Evolutionary conservation across 1,140 invertebrate species (phyloP).

Genomic region (Kradibia gibbosae): DNA sequence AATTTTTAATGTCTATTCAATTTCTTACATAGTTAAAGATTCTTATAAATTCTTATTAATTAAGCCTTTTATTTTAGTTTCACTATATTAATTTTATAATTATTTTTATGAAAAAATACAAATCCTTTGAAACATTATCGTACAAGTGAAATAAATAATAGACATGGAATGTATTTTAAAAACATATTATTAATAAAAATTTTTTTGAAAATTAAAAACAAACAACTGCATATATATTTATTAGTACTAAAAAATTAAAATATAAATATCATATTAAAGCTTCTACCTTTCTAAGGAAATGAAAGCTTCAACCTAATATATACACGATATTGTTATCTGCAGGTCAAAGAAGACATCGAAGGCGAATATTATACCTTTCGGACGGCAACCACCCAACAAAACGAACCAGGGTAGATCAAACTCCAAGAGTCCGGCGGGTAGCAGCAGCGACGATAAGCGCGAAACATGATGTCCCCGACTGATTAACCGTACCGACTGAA

Average conservation of each 20-base stretch:
- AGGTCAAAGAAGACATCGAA: background rate
- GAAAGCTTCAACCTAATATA: background rate
- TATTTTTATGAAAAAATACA: background rate
- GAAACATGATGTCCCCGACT: background rate
- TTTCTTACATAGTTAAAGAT: conserved; percentile 19
- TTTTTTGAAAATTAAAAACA: background rate
- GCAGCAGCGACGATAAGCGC: background rate
- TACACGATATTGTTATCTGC: background rate
- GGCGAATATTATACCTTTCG: too few relatives aligned
- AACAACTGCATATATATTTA: too few relatives aligned
- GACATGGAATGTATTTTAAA: too few relatives aligned
- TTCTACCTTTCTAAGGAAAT: too few relatives aligned
- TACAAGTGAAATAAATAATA: too few relatives aligned
- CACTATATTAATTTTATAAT: background rate
- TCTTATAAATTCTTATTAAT: conserved; percentile 29
- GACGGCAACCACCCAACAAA: background rate
- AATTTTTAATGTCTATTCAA: background rate
- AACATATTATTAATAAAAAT: too few relatives aligned
- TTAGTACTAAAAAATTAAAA: too few relatives aligned
- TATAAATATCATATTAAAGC: too few relatives aligned
- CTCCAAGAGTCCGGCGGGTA: conserved; percentile 15
- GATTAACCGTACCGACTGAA: too few relatives aligned
- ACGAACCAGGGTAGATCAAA: background rate
- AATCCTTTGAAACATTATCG: too few relatives aligned
- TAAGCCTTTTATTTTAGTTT: conserved; percentile 4